phyloP scores from a whole-genome alignment of 2,888 invertebrate species.

The Nysson spinosus region DNA sequence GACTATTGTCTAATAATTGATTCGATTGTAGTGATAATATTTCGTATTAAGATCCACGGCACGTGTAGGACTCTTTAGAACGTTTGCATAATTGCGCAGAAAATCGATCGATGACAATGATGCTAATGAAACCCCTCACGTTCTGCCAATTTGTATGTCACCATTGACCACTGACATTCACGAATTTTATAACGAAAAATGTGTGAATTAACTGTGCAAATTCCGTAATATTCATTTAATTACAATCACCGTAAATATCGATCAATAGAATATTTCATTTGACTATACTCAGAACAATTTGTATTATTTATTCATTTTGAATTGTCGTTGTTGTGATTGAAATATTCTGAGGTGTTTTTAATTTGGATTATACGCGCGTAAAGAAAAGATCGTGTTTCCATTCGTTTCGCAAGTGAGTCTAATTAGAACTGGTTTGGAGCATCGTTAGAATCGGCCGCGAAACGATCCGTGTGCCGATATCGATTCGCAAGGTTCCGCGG shows the following conservation, averaged over 20 bases:
- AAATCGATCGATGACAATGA: constrained; percentile 21
- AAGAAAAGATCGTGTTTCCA: constrained; percentile 36
- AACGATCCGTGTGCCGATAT: constrained; percentile 23
- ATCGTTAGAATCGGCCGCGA: constrained; percentile 36
- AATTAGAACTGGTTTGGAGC: constrained; percentile 21
- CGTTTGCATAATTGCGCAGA: constrained; percentile 17
- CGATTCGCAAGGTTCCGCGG: constrained; percentile 40
- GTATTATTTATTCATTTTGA: constrained; percentile 32
- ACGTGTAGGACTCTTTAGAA: too few species aligned
- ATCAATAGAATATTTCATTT: constrained; percentile 5
- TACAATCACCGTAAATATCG: constrained; percentile 15
- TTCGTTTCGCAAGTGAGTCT: constrained; percentile 37
- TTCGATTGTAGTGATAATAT: neutral
- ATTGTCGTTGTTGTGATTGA: constrained; percentile 17
- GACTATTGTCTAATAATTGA: constrained; percentile 6
- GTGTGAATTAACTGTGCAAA: too few species aligned
- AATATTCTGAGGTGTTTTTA: constrained; percentile 16
- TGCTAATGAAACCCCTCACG: too few species aligned
- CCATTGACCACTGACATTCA: too few species aligned
- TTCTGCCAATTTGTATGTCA: too few species aligned
- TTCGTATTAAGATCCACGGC: too few species aligned
- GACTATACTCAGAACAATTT: neutral
- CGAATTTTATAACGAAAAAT: too few species aligned
- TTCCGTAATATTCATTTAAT: too few species aligned
- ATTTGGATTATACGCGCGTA: constrained; percentile 11